Percentiles rank a stretch among this genome's conserved stretches.
Evolutionary conservation across 2,888 invertebrate genomes (phyloP).

Genomic region (Electrophaes corylata): DNA sequence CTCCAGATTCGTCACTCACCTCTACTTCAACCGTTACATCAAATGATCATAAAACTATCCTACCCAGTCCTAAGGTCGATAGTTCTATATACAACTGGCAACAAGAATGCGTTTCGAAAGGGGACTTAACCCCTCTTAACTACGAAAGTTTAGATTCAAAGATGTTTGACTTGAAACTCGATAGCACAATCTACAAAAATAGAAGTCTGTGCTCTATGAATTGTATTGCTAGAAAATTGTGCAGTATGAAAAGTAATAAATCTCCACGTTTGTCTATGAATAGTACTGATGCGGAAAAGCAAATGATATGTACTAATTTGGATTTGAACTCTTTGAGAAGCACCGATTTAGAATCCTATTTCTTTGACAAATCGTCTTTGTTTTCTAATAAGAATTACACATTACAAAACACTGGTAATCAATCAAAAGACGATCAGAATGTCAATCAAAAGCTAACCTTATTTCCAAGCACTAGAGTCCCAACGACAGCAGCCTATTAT

Average conservation of each 20-base stretch:
- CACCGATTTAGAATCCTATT: slow-evolving; percentile 30
- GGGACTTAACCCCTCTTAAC: slow-evolving; percentile 28
- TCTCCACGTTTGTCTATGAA: slow-evolving; percentile 42
- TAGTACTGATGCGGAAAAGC: slow-evolving; percentile 55
- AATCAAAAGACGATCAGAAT: not conserved
- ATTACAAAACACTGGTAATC: not conserved
- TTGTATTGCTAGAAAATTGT: slow-evolving; percentile 45
- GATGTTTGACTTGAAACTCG: slow-evolving; percentile 29
- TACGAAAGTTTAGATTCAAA: slow-evolving; percentile 26
- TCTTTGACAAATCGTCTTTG: slow-evolving; percentile 39
- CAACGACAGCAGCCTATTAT: slow-evolving; percentile 51
- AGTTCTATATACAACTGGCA: slow-evolving; percentile 33
- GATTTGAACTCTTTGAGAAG: slow-evolving; percentile 50
- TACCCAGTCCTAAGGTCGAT: slow-evolving; percentile 20
- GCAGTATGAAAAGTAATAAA: slow-evolving; percentile 36
- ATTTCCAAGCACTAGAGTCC: slow-evolving; percentile 35
- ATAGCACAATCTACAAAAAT: slow-evolving; percentile 10
- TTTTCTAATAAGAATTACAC: slow-evolving; percentile 24
- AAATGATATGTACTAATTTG: slow-evolving; percentile 57
- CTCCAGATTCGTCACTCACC: slow-evolving; percentile 30
- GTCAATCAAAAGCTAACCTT: slow-evolving; percentile 24
- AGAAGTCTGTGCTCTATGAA: slow-evolving; percentile 60
- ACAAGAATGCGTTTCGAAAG: slow-evolving; percentile 19
- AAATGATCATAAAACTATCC: slow-evolving; percentile 7
- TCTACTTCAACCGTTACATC: slow-evolving; percentile 22